A percentile compares a stretch with the other conserved stretches of the same genome.
Evolutionary conservation across 2,797 vertebrate species (phyloP).

Genomic region (Thamnophis elegans): DNA sequence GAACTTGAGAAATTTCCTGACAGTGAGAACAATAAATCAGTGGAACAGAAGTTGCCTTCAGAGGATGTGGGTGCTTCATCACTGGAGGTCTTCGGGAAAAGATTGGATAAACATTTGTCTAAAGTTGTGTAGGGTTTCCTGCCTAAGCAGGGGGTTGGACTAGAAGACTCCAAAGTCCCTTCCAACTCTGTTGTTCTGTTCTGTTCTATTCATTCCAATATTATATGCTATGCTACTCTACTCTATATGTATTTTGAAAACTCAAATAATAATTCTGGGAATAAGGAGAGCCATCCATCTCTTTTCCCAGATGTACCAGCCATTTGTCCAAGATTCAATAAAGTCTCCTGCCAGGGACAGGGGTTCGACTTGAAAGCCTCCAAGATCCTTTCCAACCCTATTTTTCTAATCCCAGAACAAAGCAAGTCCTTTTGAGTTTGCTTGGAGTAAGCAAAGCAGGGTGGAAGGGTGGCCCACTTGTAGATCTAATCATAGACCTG

Average conservation of each 20-base stretch:
- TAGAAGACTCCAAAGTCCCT: too few relatives aligned
- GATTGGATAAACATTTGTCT: neutral
- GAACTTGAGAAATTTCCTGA: neutral
- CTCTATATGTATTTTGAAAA: too few relatives aligned
- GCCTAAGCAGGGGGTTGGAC: too few relatives aligned
- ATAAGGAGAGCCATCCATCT: too few relatives aligned
- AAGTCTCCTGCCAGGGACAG: neutral
- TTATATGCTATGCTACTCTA: too few relatives aligned
- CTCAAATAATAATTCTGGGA: too few relatives aligned
- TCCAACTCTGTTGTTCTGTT: too few relatives aligned
- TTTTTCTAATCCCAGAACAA: neutral
- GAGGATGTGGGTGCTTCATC: neutral
- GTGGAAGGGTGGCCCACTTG: too few relatives aligned
- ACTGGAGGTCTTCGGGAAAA: neutral
- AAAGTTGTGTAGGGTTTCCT: too few relatives aligned
- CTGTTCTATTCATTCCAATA: too few relatives aligned
- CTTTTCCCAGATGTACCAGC: too few relatives aligned
- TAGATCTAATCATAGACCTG: neutral
- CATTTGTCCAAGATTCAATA: neutral
- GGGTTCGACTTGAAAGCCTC: neutral
- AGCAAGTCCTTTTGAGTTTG: neutral
- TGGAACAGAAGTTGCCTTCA: neutral
- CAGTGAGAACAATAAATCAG: neutral
- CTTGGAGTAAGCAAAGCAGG: neutral
- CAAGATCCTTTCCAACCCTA: neutral